Base-by-base conservation (phyloP, 2,113 vertebrate species). In the Nestor notabilis region DNA sequence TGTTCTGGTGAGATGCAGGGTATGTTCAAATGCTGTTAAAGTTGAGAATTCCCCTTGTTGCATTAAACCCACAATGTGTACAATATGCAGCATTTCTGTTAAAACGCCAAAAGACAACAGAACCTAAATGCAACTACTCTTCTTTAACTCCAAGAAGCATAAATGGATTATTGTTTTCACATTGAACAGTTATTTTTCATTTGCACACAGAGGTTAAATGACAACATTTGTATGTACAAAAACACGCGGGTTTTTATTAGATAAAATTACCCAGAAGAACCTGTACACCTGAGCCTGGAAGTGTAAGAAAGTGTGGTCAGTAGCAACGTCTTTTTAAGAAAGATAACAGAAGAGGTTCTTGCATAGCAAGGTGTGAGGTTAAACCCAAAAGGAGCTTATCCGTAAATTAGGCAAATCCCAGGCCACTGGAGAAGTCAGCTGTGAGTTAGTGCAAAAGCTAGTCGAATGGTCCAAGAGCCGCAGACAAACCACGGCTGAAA, bases 31-130 rank as follows among this genome's bases (percentile, higher is more conserved):
- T 60, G 97, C 98, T 64, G 77, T 43, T 64, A 10, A 82, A 97
- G 88, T 86, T 87, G 93, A 94, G 66, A 96, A 96, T 96, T 91
- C 92, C 88, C 88, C 78, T 94, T 95, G 89, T 96, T 83, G 77
- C 97, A 98, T 97, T 97, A 92, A 92, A 93, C 98, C 81, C 96
- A 98, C 95, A 98, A 98, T 98, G 98, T 98, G 97, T 98, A 99
- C 98, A 98, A 98, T 98, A 98, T 98, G 98, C 98, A 99, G 99
- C 98, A 98, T 98, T 96, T 76, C 86, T 93, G 56, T 43, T 50
- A 74, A 97, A 97, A 96, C 0, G 52, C 97, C 97, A 98, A 98
- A 99, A 98, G 98, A 98, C 98, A 98, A 98, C 98, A 98, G 97
- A 97, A 98, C 92, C 97, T 98, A 98, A 98, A 98, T 95, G 97